Conservation (phyloP, 2,888 invertebrate species). For the Eilema griseolum region DNA sequence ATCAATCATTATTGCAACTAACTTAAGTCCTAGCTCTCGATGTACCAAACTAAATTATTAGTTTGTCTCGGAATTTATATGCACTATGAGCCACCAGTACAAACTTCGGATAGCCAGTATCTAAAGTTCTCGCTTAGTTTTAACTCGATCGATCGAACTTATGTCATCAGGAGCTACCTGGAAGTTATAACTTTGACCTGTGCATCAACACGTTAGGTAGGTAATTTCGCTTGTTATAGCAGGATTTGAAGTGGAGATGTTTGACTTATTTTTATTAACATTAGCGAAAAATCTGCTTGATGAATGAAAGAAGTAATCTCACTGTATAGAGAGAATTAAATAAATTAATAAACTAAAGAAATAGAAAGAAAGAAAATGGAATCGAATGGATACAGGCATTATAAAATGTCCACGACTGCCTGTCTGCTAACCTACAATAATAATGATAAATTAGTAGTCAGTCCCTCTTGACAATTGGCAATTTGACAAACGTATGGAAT, state of each 20-base stretch:
- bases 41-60: not conserved
- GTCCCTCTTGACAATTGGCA: too few relatives aligned
- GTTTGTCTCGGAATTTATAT: conserved; percentile 33
- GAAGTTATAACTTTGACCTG: conserved; percentile 38
- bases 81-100: conserved; percentile 38
- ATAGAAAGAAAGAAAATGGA: too few relatives aligned
- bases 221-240: conserved; percentile 13
- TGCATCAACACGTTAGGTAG: conserved; percentile 14
- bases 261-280: not conserved
- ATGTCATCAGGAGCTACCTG: conserved; percentile 50
- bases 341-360: too few relatives aligned
- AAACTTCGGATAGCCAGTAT: conserved; percentile 22
- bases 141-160: conserved; percentile 60
- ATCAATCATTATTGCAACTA: not conserved
- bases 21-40: not conserved
- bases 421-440: too few relatives aligned
- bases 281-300: not conserved
- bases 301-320: not conserved
- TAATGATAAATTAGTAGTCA: too few relatives aligned
- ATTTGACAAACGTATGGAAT: too few relatives aligned
- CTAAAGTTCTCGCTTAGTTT: conserved; percentile 37
- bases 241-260: not conserved
- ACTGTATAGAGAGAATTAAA: not conserved
- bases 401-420: too few relatives aligned
- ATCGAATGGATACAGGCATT: too few relatives aligned